phyloP scores from a whole-genome alignment of 2,113 vertebrate genomes.

The Elachura formosa region DNA sequence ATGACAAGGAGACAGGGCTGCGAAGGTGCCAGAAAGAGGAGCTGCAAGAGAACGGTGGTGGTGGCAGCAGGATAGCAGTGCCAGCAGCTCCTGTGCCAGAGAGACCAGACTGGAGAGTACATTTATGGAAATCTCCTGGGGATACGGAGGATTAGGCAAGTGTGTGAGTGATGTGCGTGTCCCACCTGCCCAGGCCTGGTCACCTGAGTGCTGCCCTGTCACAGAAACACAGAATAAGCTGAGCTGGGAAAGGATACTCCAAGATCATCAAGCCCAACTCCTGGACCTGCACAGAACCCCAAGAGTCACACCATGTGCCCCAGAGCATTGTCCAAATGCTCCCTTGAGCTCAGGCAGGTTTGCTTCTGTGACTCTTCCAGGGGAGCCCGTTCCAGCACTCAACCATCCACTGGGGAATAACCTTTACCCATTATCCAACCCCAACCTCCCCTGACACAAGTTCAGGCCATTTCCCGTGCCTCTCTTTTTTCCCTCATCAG shows the following conservation, averaged over 20 bases:
- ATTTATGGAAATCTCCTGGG: not conserved
- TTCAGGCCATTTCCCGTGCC: not conserved
- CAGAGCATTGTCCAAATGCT: not conserved
- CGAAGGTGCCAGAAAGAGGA: not conserved
- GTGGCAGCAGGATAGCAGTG: not conserved
- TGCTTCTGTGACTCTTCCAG: not conserved
- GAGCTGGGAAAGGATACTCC: not conserved
- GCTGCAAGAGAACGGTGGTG: fast-evolving
- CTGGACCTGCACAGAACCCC: not conserved
- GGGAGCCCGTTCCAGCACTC: not conserved
- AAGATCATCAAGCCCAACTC: not conserved
- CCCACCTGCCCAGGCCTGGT: not conserved
- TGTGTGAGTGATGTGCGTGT: not conserved
- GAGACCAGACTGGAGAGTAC: not conserved
- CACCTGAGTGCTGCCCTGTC: not conserved
- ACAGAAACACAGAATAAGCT: not conserved
- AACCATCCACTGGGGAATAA: fast-evolving
- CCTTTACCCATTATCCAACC: no score
- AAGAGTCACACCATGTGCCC: no score
- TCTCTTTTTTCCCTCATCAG: not conserved
- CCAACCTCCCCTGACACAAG: not conserved
- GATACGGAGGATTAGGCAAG: not conserved
- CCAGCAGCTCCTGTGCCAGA: not conserved
- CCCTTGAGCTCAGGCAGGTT: not conserved
- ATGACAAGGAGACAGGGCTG: not conserved